Evolutionary conservation across 1,140 invertebrate genomes (phyloP), one percentile per base, ranked within the genome.

Genomic region (Agrilus planipennis): DNA sequence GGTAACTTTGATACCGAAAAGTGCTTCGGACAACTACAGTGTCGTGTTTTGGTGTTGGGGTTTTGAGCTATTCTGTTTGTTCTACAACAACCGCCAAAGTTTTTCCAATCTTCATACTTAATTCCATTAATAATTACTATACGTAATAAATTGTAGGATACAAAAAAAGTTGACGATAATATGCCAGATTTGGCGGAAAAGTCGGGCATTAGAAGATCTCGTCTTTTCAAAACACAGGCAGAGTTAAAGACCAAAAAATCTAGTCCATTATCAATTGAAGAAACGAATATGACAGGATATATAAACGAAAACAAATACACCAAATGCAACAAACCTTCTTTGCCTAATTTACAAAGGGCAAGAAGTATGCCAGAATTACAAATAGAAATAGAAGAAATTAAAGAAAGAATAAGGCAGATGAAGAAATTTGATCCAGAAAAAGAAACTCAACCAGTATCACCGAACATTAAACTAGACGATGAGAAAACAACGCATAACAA

Each of bases 141-240:
- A n/a, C n/a, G n/a, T n/a, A n/a, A n/a, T n/a, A n/a, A n/a, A n/a
- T n/a, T n/a, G n/a, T n/a, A n/a, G n/a, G n/a, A n/a, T n/a, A n/a
- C n/a, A n/a, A n/a, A n/a, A n/a, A n/a, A n/a, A n/a, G n/a, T n/a
- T n/a, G n/a, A n/a, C n/a, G n/a, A n/a, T n/a, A n/a, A n/a, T n/a
- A n/a, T n/a, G n/a, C n/a, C n/a, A n/a, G n/a, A n/a, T n/a, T n/a
- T n/a, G n/a, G n/a, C n/a, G n/a, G n/a, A n/a, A n/a, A n/a, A n/a
- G n/a, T n/a, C n/a, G n/a, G n/a, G n/a, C 2, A 69, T 72, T 17
- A 64, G 72, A 44, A 70, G 70, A 53, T 65, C 75, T 11, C 67
- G 79, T 11, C 62, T 82, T 19, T 82, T 81, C 56, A 81, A 81
- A 62, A 81, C 79, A n/a, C 71, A 76, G 57, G 76, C 75, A 11